Evolutionary conservation across 1,140 invertebrate species (phyloP), one percentile per base, ranked within the genome.

Genomic region (Drosophila paulistorum): DNA sequence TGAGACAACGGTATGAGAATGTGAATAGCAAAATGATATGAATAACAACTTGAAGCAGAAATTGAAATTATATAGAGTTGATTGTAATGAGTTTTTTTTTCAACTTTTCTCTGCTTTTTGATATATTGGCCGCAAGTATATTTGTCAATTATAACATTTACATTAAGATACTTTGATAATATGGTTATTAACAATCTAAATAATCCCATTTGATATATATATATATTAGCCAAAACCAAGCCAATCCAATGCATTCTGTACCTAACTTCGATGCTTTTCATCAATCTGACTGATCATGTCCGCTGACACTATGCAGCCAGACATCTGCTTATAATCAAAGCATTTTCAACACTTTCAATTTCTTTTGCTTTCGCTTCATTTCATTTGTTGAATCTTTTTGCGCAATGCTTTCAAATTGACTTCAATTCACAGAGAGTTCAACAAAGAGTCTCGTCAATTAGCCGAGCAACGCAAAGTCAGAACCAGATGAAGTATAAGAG

Each of bases 351-450:
- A 67, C 75, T 87, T 77, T 73, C 67, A 63, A 41, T 73, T 79
- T 62, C 60, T 45, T 62, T 51, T 51, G 45, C 45, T 23, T 51
- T 51, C 45, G 17, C 20, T 72, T 42, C 20, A n/a, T 39, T 13
- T 39, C 10, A 39, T 39, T 61, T 41, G 30, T 17, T 9, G 9
- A 14, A 30, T 37, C 35, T 33, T 70, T 77, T 75, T 81, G 70
- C 72, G 77, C 82, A 84, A 80, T 77, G 68, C 72, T 72, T 79
- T 74, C 65, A 72, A 87, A 83, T 86, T 82, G 87, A 83, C 79
- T 86, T 86, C 79, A 86, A 87, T 86, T 86, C 77, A 85, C 82
- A 76, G 59, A 51, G 45, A 51, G 60, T 62, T n/a, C 20, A 62
- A 17, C 61, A 48, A 39, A 72, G 68, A 77, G 14, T 10, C 57